These are phyloP conservation scores for Olivierus martensii DNA, from an alignment of 1,140 invertebrate species.

Conservation along the genomic window DNA sequence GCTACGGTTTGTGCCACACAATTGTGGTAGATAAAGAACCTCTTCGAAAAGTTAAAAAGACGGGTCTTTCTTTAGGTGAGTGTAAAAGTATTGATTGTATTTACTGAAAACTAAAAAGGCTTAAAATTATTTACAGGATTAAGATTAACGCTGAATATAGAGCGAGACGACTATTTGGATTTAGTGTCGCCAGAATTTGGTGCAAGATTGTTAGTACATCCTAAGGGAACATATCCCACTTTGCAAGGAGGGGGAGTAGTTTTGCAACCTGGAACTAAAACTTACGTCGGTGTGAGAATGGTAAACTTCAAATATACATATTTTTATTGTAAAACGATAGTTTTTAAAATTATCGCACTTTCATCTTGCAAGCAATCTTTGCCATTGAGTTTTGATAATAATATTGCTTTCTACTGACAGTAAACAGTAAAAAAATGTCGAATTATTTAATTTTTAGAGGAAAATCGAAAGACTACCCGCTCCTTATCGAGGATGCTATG, in stretches of 20 bases:
- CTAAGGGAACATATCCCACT: constrained; percentile 12
- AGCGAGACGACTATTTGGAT: constrained; percentile 17
- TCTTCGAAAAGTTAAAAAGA: constrained; percentile 9
- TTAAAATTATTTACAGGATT: constrained; percentile 7
- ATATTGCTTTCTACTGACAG: too few relatives aligned
- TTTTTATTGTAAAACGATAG: too few relatives aligned
- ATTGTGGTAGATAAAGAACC: constrained; percentile 7
- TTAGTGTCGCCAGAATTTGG: constrained; percentile 18
- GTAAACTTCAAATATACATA: too few relatives aligned
- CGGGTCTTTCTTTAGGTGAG: constrained; percentile 12
- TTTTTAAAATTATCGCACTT: too few relatives aligned
- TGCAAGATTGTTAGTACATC: constrained; percentile 16
- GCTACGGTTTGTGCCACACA: constrained; percentile 14
- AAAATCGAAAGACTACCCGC: neutral
- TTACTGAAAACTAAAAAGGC: neutral
- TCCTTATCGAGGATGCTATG: neutral
- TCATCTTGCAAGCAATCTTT: too few relatives aligned
- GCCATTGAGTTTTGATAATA: too few relatives aligned
- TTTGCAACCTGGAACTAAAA: constrained; percentile 17
- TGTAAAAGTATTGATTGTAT: neutral
- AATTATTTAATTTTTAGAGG: neutral
- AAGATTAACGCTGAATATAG: constrained; percentile 17
- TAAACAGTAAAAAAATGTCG: too few relatives aligned
- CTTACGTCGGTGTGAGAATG: constrained; percentile 18
- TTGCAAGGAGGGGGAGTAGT: constrained; percentile 18